Base-by-base conservation (phyloP, 2,888 invertebrate species). In the Malthinus seriepunctatus region DNA sequence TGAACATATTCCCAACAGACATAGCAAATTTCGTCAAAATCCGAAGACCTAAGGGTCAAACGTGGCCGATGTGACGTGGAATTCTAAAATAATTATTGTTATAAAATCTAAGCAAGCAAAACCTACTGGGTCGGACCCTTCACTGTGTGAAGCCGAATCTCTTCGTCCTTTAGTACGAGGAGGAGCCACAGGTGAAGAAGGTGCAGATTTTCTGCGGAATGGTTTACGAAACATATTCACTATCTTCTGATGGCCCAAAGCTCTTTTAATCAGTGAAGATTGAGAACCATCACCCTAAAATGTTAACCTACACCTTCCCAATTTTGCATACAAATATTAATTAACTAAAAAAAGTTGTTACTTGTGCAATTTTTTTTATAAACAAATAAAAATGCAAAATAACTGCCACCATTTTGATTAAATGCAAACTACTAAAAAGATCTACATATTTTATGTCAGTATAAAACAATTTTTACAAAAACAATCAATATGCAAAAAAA, bases 171-270 rank as follows among this genome's bases (percentile, higher is more conserved):
- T 76, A 45, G 74, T 75, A 37, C 84, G 82, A 45, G 85, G 83
- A 3, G 86, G 84, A 51, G 85, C 79, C 39, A 86, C 82, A 1
- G 86, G 86, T 64, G 86, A 86, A 59, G 85, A 83, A 5, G 86
- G 86, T 23, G 83, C 86, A 34, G 87, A 86, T 78, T 87, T 87
- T 78, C 88, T 85, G 64, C 86, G 81, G 76, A 88, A 88, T 37
- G 88, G 88, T 70, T 87, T 83, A 65, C 84, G 81, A 68, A 88
- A 82, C 72, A 88, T 79, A 76, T 83, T 84, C 76, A 86, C 86
- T 78, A 88, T 82, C 67, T 76, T 80, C 42, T 84, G 84, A 67
- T 82, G 82, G 70, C 84, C 84, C 62, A 85, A 83, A 64, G 81
- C 81, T 71, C 82, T 80, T 75, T 83, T 82, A 71, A 82, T 76